Base-by-base conservation (phyloP, 2,888 invertebrate species). In the Eupithecia inturbata region DNA sequence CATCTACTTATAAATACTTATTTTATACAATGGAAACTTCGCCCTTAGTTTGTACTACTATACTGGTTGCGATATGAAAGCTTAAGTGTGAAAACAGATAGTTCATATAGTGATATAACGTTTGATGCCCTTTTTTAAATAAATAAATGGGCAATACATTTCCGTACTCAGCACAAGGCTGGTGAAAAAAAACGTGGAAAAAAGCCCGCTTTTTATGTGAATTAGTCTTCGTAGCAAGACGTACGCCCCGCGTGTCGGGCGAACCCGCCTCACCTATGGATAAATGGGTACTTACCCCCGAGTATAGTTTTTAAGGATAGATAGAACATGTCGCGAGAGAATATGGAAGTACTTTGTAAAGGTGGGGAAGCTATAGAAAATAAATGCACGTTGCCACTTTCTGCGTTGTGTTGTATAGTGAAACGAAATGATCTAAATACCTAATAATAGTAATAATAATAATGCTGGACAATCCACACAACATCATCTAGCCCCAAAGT, bases 201-300 rank as follows among this genome's bases (percentile, higher is more conserved):
- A 28, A 14, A 22, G 4, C 62, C 69, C 36, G 74, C 49, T 75
- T 75, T 63, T 28, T 60, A 41, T 45, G 69, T 69, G 22, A 68
- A 69, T 69, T 49, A 19, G 60, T 16, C 62, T 39, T 69, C 70
- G 70, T 75, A 72, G 67, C 68, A 57, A 75, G 72, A 72, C 71
- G 72, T 72, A 75, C 67, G 26, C 69, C 64, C 67, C 53, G 73
- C 70, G 73, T 71, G 75, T 73, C 73, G 41, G 45, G 75, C 70
- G 68, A 66, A 64, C 67, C 67, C 39, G 57, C 68, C 69, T 71
- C 67, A 73, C 76, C 73, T 71, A 73, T 69, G 76, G 76, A 76
- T 76, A 71, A 73, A 76, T 76, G 73, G 76, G 68, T 73, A 75
- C 72, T 68, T 73, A 73, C 70, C 71, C 66, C 66, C 49, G 39